Percentiles rank a stretch among this genome's conserved stretches.
phyloP scores from a whole-genome alignment of 2,888 invertebrate species.

The Cecidostiba fungosa region DNA sequence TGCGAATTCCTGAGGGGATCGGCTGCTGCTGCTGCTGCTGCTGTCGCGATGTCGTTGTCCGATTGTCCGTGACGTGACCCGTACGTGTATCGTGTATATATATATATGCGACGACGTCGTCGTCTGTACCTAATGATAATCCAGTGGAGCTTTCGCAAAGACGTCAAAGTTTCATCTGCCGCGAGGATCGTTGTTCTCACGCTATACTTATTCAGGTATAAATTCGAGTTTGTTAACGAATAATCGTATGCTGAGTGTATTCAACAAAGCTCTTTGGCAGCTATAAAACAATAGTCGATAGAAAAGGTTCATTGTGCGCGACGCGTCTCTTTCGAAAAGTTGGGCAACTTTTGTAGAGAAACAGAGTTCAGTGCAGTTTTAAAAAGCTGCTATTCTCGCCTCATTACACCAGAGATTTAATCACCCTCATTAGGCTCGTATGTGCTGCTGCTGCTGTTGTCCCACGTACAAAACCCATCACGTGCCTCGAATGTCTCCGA shows the following conservation, averaged over 20 bases:
- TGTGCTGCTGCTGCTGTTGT: neutral
- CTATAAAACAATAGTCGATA: neutral
- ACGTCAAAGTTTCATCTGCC: slow-evolving; percentile 11
- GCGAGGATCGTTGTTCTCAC: neutral
- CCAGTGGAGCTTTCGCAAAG: slow-evolving; percentile 13
- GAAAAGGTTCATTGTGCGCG: neutral
- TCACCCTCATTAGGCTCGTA: slow-evolving; percentile 40
- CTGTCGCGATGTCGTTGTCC: slow-evolving; percentile 72
- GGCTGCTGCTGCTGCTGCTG: slow-evolving; percentile 40
- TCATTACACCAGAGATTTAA: slow-evolving; percentile 44
- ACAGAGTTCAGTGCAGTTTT: neutral
- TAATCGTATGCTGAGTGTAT: no score
- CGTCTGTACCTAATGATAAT: slow-evolving; percentile 50
- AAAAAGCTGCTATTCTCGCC: slow-evolving; percentile 21
- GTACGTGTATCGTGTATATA: neutral
- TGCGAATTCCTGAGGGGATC: slow-evolving; percentile 75
- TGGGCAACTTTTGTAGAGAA: slow-evolving; percentile 1
- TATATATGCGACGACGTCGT: neutral
- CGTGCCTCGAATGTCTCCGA: slow-evolving; percentile 28
- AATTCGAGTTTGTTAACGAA: no score
- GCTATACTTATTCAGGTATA: neutral
- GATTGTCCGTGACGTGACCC: slow-evolving; percentile 73
- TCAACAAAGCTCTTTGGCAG: no score
- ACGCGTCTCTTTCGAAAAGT: neutral
- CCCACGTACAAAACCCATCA: slow-evolving; percentile 9